Base-by-base conservation (phyloP, 2,888 invertebrate species). In the Sarcophaga caerulescens region DNA sequence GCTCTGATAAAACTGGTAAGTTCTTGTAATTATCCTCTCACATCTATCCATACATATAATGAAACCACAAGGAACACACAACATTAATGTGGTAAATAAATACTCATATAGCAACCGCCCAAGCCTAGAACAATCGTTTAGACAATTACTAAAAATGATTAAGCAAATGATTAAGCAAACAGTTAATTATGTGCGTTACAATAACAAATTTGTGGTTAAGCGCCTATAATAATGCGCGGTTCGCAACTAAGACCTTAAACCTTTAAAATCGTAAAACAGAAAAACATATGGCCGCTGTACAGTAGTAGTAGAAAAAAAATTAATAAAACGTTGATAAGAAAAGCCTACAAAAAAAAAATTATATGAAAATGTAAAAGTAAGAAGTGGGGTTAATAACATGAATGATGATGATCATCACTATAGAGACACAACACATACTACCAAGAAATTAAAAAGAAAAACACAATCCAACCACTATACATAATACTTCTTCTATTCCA, bases 1-100 rank as follows among this genome's bases (percentile, higher is more conserved):
- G 98, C 90, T 98, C 98, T 87, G 98, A 98, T 93, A 98, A 97
- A 94, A 98, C 98, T 92, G 98, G 98, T 92, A 87, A 90, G 90
- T 88, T 21, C 44, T 66, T 52, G 47, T 23, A 2, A n/a, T 57
- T 57, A 17, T 57, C 17, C 57, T 57, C n/a, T 17, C 57, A 19
- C 17, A 17, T 8, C 4, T 8, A 45, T 44, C 19, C n/a, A 57
- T 14, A 66, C 35, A 25, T 44, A 8, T 19, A 35, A 35, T 2
- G 12, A 12, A 14, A 17, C 8, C 11, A 52, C 10, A n/a, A 23
- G 17, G 47, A 47, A 25, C 35, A 70, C 76, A 60, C 17, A 47
- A 35, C 6, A 35, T 6, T 35, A 35, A 35, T 35, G 35, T 6
- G 35, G 35, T 35, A 35, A 35, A 35, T 35, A 25, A 25, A 35